These are phyloP conservation scores for Taxidea taxus DNA, from an alignment of 2,113 vertebrate species.

Conservation along the genomic window DNA sequence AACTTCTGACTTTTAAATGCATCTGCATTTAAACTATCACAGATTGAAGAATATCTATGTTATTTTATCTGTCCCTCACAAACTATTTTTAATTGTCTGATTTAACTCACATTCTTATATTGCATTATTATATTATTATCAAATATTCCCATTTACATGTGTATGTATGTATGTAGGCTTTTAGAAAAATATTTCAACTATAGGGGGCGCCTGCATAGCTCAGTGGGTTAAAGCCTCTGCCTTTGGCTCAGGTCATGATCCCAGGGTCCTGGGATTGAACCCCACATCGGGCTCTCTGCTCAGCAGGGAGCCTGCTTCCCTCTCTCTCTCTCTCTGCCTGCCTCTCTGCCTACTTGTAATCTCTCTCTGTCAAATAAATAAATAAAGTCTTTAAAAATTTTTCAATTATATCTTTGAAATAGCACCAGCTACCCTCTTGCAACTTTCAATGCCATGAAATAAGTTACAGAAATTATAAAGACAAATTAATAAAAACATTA, in stretches of 20 bases:
- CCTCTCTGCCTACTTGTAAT: too few species aligned
- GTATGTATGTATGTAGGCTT: not conserved
- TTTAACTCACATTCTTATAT: not conserved
- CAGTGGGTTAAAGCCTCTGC: too few species aligned
- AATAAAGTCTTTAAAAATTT: too few species aligned
- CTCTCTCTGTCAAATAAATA: too few species aligned
- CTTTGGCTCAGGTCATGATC: too few species aligned
- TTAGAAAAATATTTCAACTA: not conserved
- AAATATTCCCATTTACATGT: not conserved
- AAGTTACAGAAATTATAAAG: not conserved
- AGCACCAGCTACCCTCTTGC: not conserved
- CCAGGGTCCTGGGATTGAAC: too few species aligned
- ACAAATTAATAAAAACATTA: not conserved
- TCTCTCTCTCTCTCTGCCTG: too few species aligned
- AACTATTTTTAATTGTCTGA: conserved; percentile 29
- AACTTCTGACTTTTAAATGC: conserved; percentile 27
- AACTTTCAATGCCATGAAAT: not conserved
- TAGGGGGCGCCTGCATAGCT: not conserved
- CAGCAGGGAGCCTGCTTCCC: too few species aligned
- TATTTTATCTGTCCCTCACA: not conserved
- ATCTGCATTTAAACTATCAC: not conserved
- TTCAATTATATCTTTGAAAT: not conserved
- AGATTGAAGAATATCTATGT: not conserved
- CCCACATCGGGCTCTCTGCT: too few species aligned
- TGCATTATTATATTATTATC: not conserved